phyloP scores from a whole-genome alignment of 2,797 vertebrate species.

The Poecilia picta region DNA sequence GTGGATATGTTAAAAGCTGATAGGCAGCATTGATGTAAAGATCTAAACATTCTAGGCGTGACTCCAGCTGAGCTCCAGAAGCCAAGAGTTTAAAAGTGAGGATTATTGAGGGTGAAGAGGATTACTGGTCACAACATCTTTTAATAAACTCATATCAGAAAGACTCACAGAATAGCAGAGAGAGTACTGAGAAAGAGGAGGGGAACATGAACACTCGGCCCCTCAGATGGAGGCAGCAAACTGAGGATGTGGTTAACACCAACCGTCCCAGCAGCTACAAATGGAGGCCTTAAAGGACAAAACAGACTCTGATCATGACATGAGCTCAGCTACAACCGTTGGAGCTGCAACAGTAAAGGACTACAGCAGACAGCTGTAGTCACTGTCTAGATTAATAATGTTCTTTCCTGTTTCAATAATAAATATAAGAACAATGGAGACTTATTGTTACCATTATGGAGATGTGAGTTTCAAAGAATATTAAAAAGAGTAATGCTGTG shows the following conservation, averaged over 20 bases:
- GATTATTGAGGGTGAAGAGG: not conserved
- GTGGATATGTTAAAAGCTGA: not conserved
- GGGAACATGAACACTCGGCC: not conserved
- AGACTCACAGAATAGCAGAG: not conserved
- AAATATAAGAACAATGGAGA: not conserved
- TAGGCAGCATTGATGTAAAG: not conserved
- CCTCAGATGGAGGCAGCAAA: not conserved
- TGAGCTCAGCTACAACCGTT: not conserved
- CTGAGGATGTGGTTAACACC: constrained; percentile 4
- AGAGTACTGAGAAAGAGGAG: not conserved
- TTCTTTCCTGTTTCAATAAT: not conserved
- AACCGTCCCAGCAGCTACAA: not conserved
- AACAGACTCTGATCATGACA: not conserved
- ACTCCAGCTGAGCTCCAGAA: not conserved
- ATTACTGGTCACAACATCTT: not conserved
- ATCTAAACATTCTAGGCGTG: not conserved
- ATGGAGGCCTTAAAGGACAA: not conserved
- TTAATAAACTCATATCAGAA: not conserved
- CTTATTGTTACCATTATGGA: not conserved
- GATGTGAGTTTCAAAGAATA: not conserved
- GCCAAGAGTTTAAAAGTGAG: not conserved
- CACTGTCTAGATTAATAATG: not conserved
- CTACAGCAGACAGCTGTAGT: not conserved
- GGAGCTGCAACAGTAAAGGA: not conserved
- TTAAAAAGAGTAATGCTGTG: not conserved